Base-by-base conservation (phyloP, 2,797 vertebrate species). In the Tenualosa thibaudeaui region DNA sequence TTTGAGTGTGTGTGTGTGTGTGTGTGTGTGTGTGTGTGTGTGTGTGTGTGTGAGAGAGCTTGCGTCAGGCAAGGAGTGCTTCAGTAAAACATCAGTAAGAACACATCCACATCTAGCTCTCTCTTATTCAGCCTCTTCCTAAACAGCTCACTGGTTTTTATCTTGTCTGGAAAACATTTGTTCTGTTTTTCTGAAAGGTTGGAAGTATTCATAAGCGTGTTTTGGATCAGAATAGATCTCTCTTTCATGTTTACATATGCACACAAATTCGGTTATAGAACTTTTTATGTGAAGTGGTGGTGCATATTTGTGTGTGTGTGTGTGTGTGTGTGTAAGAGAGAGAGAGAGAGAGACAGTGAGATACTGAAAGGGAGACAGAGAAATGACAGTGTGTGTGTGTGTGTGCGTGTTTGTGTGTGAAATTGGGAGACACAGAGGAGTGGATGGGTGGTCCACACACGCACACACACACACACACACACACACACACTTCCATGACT, bases 171-270 rank as follows among this genome's bases (percentile, higher is more conserved):
- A 75, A 71, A 71, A 71, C 37, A 71, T 71, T 75, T 75, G 13
- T 15, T 15, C 5, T 75, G 40, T 40, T 31, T 75, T 40, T 40
- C 15, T 10, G 10, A 37, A 19, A 37, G 31, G 31, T 40, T 75
- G 68, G 68, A 75, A 75, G 68, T 83, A 85, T 83, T 87, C 82
- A 81, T 82, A 54, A 81, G 83, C 81, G 85, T 84, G 75, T 86
- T 88, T 82, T 68, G 78, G 40, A 86, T 84, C 78, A 56, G 84
- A 81, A 85, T 85, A 87, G 83, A 83, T 26, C 75, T 81, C 84
- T 40, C 86, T 87, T 85, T 87, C 84, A 87, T 84, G 82, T 84
- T 87, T 83, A 81, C 31, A 19, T 37, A 4, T 75, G 68, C 31
- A 75, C 24, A 65, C 62, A 65, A 31, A 31, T 65, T 65, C 62